Conservation (phyloP, 2,888 invertebrate genomes). For the Pollenia amentaria region DNA sequence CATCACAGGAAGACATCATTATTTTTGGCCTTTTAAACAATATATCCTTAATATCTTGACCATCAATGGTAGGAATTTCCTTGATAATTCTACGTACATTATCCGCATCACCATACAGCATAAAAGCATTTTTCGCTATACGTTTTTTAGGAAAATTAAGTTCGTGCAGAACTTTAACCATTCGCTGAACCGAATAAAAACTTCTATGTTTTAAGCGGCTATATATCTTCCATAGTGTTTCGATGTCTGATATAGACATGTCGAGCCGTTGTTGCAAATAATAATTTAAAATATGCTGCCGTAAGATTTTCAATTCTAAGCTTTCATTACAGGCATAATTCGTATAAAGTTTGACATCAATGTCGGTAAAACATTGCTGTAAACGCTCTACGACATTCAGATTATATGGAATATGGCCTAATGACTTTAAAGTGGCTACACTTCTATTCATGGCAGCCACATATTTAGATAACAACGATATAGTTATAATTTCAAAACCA, state of each 20-base stretch:
- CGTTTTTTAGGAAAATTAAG: constrained; percentile 86
- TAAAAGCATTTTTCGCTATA: constrained; percentile 87
- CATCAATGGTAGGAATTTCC: constrained; percentile 86
- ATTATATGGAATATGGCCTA: constrained; percentile 82
- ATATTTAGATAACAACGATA: constrained; percentile 84
- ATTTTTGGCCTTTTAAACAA: constrained; percentile 87
- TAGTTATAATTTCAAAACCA: constrained; percentile 85
- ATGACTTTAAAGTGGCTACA: constrained; percentile 83
- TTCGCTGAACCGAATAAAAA: constrained; percentile 85
- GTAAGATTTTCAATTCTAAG: constrained; percentile 79
- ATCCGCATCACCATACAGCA: constrained; percentile 87
- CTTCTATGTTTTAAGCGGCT: constrained; percentile 84
- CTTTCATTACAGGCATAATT: constrained; percentile 76
- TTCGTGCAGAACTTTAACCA: constrained; percentile 86
- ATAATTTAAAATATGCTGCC: constrained; percentile 79
- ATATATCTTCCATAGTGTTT: constrained; percentile 82
- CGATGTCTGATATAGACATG: constrained; percentile 81
- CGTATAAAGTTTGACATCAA: constrained; percentile 72
- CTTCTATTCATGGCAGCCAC: constrained; percentile 80
- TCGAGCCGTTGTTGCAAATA: constrained; percentile 84
- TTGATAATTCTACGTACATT: constrained; percentile 86
- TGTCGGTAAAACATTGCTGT: constrained; percentile 77
- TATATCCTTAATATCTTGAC: constrained; percentile 86
- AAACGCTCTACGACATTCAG: constrained; percentile 84
- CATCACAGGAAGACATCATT: constrained; percentile 86